Percentiles rank a stretch among this genome's conserved stretches.
These are phyloP conservation scores for Scarus forsteni DNA, from an alignment of 2,797 vertebrate genomes.

Conservation along the genomic window DNA sequence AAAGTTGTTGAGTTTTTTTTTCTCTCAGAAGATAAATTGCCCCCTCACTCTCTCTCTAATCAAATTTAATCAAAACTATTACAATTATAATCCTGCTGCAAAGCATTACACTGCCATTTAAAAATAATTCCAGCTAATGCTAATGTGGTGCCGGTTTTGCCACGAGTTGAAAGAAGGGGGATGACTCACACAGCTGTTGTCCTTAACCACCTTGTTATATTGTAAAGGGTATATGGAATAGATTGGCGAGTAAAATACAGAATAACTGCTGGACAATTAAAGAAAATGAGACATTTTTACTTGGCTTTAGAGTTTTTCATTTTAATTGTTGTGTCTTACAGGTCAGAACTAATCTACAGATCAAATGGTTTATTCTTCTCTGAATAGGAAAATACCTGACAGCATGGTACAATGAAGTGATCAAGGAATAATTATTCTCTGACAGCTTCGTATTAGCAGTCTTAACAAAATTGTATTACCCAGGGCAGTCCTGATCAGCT, in stretches of 20 bases:
- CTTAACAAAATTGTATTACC: too few species aligned
- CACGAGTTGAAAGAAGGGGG: constrained; percentile 28
- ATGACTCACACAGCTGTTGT: constrained; percentile 29
- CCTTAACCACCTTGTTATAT: constrained; percentile 2
- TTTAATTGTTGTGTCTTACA: background rate
- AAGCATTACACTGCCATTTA: constrained; percentile 29
- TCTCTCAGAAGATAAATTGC: constrained; percentile 39
- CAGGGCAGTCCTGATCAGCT: too few species aligned
- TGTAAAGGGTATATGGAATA: background rate
- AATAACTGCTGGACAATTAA: background rate
- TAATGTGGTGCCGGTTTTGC: constrained; percentile 13
- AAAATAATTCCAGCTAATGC: constrained; percentile 27
- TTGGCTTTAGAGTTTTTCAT: background rate
- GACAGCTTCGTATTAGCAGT: background rate
- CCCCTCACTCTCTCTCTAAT: constrained; percentile 27
- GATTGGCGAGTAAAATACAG: constrained; percentile 11
- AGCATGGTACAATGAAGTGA: too few species aligned
- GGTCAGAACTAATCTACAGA: background rate
- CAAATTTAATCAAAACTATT: constrained; percentile 45
- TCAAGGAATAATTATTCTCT: background rate
- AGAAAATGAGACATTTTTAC: constrained; percentile 20
- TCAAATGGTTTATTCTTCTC: background rate
- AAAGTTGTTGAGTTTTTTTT: constrained; percentile 1
- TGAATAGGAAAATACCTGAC: background rate
- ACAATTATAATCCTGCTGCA: constrained; percentile 22